Conservation (phyloP, 2,113 vertebrate species). For the Cyprinodon brontotheroides region DNA sequence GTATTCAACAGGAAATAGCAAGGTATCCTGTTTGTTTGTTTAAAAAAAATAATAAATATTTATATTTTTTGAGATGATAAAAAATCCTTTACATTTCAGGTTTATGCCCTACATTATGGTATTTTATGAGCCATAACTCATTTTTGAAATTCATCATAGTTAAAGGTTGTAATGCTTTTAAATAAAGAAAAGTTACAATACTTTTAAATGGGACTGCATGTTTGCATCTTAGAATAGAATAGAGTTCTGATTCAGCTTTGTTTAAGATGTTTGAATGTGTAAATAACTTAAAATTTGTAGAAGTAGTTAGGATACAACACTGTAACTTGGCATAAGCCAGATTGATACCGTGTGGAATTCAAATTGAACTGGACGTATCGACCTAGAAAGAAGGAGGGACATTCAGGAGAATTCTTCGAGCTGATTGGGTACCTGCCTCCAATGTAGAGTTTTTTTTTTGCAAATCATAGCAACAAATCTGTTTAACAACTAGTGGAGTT, state of each 20-base stretch:
- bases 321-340: not conserved
- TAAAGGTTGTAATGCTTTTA: not conserved
- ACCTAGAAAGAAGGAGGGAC: too few relatives aligned
- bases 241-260: not conserved
- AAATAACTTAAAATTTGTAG: conserved; percentile 10
- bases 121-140: not conserved
- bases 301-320: conserved; percentile 23
- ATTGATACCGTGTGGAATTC: too few relatives aligned
- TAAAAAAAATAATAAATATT: not conserved
- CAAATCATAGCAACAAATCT: too few relatives aligned
- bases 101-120: not conserved
- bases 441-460: too few relatives aligned
- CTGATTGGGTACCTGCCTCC: too few relatives aligned
- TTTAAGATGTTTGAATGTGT: conserved; percentile 14
- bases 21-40: not conserved
- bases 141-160: not conserved
- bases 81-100: not conserved
- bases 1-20: not conserved
- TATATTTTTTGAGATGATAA: too few relatives aligned
- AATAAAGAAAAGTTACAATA: not conserved
- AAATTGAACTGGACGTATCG: too few relatives aligned
- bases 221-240: not conserved
- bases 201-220: not conserved
- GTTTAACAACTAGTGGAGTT: too few relatives aligned
- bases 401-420: too few relatives aligned